Evolutionary conservation across 2,797 vertebrate species (phyloP).

Genomic region (Poeciliopsis turneri): DNA sequence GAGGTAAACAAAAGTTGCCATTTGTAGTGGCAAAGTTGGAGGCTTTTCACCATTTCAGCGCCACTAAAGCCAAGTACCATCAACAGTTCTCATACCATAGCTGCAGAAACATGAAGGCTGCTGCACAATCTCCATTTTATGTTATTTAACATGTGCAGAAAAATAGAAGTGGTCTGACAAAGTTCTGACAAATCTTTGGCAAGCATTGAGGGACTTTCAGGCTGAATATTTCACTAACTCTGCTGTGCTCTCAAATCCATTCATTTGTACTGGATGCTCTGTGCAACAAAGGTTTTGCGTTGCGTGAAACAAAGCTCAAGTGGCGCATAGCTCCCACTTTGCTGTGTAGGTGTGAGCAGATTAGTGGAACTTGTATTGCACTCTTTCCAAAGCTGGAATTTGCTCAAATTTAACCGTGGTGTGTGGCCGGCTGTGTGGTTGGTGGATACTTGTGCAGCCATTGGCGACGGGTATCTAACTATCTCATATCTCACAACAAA

Average conservation of each 20-base stretch:
- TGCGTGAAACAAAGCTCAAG: neutral
- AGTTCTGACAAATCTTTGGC: neutral
- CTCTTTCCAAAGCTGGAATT: neutral
- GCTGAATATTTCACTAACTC: neutral
- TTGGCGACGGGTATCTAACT: neutral
- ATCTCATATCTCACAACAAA: neutral
- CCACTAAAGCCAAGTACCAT: neutral
- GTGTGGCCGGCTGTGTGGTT: neutral
- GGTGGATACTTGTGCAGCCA: neutral
- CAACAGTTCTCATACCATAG: neutral
- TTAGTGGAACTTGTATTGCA: neutral
- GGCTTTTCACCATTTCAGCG: neutral
- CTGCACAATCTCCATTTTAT: neutral
- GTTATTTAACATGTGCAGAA: neutral
- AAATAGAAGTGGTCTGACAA: neutral
- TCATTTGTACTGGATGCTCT: neutral
- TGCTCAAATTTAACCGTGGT: neutral
- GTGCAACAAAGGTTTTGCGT: neutral
- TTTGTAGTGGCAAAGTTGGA: neutral
- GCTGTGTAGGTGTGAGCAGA: neutral
- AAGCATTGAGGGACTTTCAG: neutral
- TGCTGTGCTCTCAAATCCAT: neutral
- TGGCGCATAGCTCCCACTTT: neutral
- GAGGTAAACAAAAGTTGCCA: neutral
- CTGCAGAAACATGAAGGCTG: neutral